Percentiles rank a stretch among this genome's conserved stretches.
Evolutionary conservation across 2,888 invertebrate genomes (phyloP).

Genomic region (Drosophila neonasuta): DNA sequence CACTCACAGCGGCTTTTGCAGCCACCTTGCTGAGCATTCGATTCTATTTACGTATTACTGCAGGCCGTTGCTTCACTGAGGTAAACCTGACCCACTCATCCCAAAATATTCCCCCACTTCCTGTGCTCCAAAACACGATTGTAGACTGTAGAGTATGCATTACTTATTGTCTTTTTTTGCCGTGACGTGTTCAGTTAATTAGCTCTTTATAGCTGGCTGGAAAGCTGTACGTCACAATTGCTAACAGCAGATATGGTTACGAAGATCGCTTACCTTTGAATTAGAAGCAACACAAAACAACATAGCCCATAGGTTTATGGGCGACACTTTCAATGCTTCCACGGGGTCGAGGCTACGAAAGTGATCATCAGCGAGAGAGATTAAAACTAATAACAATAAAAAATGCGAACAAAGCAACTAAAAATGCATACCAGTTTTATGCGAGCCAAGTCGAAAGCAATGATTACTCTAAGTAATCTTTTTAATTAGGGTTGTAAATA

Average conservation of each 20-base stretch:
- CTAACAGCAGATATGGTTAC: slow-evolving; percentile 26
- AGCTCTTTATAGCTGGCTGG: slow-evolving; percentile 9
- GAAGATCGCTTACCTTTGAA: slow-evolving; percentile 46
- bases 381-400: not conserved
- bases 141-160: slow-evolving; percentile 4
- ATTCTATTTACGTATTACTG: slow-evolving; percentile 79
- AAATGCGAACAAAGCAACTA: slow-evolving; percentile 9
- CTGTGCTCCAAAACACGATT: not conserved
- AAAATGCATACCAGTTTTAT: slow-evolving; percentile 16
- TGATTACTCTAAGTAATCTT: slow-evolving; percentile 34
- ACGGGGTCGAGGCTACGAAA: slow-evolving; percentile 35
- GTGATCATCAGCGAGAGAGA: slow-evolving; percentile 25
- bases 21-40: slow-evolving; percentile 79
- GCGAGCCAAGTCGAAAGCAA: slow-evolving; percentile 13
- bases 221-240: slow-evolving; percentile 23
- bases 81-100: slow-evolving; percentile 58
- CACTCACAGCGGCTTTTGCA: slow-evolving; percentile 69
- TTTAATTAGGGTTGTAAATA: slow-evolving; percentile 46
- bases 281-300: slow-evolving; percentile 22
- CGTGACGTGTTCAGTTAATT: slow-evolving; percentile 51
- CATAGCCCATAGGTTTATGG: slow-evolving; percentile 16
- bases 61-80: slow-evolving; percentile 79
- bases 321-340: slow-evolving; percentile 27
- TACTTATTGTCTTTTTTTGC: slow-evolving; percentile 12
- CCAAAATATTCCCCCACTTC: not conserved